phyloP scores from a whole-genome alignment of 1,140 invertebrate genomes.

The Procambarus virginalis region DNA sequence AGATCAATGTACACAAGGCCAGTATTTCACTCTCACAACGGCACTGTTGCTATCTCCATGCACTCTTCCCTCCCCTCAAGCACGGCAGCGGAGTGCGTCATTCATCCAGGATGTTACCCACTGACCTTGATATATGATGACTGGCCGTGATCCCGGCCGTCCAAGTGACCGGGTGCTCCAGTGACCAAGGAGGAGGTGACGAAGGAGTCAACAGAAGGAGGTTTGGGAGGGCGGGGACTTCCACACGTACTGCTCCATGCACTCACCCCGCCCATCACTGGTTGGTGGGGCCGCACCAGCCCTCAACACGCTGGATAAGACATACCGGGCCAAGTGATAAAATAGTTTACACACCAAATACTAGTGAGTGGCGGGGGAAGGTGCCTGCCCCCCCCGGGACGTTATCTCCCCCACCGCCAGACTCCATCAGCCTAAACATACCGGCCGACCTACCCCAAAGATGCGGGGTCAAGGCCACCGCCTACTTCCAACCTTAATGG shows the following conservation, averaged over 20 bases:
- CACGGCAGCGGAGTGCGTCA: neutral
- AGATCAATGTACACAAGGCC: too few species aligned
- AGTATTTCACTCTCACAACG: too few species aligned
- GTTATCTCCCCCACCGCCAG: neutral
- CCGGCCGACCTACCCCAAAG: constrained; percentile 30
- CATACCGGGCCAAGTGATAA: constrained; percentile 13
- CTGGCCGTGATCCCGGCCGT: neutral
- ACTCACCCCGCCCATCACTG: neutral
- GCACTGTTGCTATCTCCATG: too few species aligned
- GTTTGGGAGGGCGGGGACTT: neutral
- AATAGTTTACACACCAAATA: constrained; percentile 40
- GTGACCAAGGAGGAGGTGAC: neutral
- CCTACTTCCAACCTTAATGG: too few species aligned
- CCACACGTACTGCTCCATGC: too few species aligned
- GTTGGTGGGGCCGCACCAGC: neutral
- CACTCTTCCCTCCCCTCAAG: neutral
- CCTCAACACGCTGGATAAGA: constrained; percentile 2
- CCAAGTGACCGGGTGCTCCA: neutral
- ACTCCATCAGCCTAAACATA: neutral
- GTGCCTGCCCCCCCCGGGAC: neutral
- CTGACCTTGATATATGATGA: neutral
- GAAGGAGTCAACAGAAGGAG: neutral
- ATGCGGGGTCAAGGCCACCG: neutral
- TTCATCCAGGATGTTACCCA: neutral
- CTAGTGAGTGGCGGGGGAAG: neutral